Evolutionary conservation across 1,140 invertebrate genomes (phyloP), one percentile per base, ranked within the genome.

Genomic region (Lucilia sericata): DNA sequence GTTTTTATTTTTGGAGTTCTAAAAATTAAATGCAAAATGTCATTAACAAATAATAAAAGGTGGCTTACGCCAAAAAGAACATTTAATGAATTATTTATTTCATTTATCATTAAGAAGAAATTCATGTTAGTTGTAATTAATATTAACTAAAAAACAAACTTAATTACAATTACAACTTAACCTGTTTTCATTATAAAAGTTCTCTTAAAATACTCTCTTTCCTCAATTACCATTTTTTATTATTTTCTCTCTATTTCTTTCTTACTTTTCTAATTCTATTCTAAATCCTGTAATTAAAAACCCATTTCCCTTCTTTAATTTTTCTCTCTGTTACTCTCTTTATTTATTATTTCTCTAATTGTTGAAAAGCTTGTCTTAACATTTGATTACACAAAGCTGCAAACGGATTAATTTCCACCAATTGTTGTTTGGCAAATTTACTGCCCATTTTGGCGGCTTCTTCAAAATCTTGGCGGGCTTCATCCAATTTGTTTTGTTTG

Each of bases 351-450:
- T 70, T 88, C 14, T 90, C 87, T 0, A 91, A 85, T 84, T 91
- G 87, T 82, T 89, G 85, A 84, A 90, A 91, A 21, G 88, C 94
- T 88, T 96, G 93, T 21, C 92, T 89, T 30, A 99, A 92, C 97
- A 99, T 98, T 91, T 97, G 95, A 91, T 99, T 99, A 91, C 97
- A 99, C 19, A 98, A 93, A 0, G 96, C 96, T 83, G 96, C 95
- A 91, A 97, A 97, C 0, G 96, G 96, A 92, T 97, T 97, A 85
- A 96, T 88, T 87, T 96, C 93, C 2, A 96, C 94, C 17, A 97
- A 90, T 93, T 96, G 94, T 49, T 93, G 92, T 88, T 94, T 96
- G 5, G 96, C 96, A 92, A 97, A 97, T 83, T 92, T 92, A 84
- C 94, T 96, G 9, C 96, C 97, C 75, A 95, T 87, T 84, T 93